Base-by-base conservation (phyloP, 2,113 vertebrate species). In the Sceloporus undulatus region DNA sequence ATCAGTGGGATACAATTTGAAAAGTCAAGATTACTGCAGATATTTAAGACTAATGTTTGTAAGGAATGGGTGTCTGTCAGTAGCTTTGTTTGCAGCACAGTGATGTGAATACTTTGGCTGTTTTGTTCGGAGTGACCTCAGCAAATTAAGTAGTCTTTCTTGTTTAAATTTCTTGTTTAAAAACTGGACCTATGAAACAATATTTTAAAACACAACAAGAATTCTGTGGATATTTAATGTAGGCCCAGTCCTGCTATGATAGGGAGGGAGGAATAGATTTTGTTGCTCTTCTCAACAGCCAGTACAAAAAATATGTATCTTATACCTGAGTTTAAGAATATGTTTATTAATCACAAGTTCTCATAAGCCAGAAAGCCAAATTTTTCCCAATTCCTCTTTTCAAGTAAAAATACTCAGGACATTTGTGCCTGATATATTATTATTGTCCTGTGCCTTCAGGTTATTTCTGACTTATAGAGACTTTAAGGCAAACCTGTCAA, bases 1-100 rank as follows among this genome's bases (percentile, higher is more conserved):
- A 94, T 94, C 90, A 92, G 48, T 93, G 92, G 87, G 92, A 95
- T 92, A 94, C 88, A 90, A 93, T 95, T 95, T 95, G 92, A 96
- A 94, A 92, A 91, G 89, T 93, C 90, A 88, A 90, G 92, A 93
- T 92, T 78, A 90, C 88, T 89, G 91, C 93, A 92, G 77, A 74
- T 78, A 83, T 23, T 82, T 84, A 86, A 16, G 91, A 54, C 56
- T 29, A 66, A 78, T 68, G 70, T 83, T 62, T 74, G 34, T 42
- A 40, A 81, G 54, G 80, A 89, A 88, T 74, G 65, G 16, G 38
- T 18, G 52, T 48, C 54, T 79, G 87, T 9, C 65, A 79, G 68
- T 54, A 10, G 23, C 56, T 86, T 79, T 76, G 66, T 34, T 29
- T 62, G 13, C 19, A 78, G 62, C 13, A 52, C 9, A 52, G 19